These are phyloP conservation scores for Erebia aethiops DNA, from an alignment of 2,888 invertebrate species.

Conservation along the genomic window DNA sequence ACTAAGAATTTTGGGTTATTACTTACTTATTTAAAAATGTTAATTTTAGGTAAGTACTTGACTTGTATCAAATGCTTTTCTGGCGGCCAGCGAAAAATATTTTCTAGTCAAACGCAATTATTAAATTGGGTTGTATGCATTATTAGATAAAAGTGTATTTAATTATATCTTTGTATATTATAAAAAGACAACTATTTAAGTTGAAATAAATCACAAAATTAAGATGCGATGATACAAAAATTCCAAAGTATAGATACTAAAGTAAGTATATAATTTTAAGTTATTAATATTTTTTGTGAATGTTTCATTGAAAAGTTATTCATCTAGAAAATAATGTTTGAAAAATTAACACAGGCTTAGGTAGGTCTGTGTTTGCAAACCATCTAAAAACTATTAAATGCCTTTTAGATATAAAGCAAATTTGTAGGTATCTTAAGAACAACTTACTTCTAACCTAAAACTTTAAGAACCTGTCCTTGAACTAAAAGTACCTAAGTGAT, in stretches of 20 bases:
- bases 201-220: not conserved
- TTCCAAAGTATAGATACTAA: too few relatives aligned
- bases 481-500: not conserved
- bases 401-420: constrained; percentile 1
- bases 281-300: constrained; percentile 6
- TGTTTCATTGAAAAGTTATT: constrained; percentile 1
- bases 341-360: constrained; percentile 69
- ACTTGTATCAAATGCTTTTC: too few relatives aligned
- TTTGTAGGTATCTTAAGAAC: constrained; percentile 24
- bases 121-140: not conserved
- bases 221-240: not conserved
- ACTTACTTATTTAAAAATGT: too few relatives aligned
- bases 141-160: not conserved
- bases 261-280: too few relatives aligned
- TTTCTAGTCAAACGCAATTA: too few relatives aligned
- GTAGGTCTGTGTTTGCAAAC: constrained; percentile 68
- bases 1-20: not conserved
- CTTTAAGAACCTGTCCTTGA: constrained; percentile 13
- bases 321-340: constrained; percentile 30
- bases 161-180: not conserved
- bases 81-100: too few relatives aligned
- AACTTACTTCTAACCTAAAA: not conserved
- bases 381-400: constrained; percentile 40
- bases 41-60: too few relatives aligned
- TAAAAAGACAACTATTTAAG: not conserved